Conservation (phyloP, 2,113 vertebrate genomes). For the Rhinoptilus africanus region DNA sequence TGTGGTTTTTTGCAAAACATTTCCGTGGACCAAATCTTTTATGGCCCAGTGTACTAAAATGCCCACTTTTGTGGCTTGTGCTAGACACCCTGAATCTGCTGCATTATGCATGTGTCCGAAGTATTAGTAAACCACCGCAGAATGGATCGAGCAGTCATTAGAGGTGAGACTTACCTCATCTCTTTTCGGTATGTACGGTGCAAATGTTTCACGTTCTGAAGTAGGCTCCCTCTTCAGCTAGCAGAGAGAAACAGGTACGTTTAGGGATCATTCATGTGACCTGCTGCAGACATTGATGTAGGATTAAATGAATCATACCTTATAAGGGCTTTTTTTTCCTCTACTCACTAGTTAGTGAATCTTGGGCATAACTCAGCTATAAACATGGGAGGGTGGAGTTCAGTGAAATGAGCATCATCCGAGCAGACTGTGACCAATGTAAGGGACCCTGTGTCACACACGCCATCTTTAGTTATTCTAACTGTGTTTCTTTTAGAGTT, state of each 20-base stretch:
- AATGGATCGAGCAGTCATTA: background rate
- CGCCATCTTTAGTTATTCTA: background rate
- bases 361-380: background rate
- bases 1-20: background rate
- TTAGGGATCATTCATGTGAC: background rate
- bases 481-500: background rate
- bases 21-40: slow-evolving; percentile 1
- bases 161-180: background rate
- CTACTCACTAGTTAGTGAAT: background rate
- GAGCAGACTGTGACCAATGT: background rate
- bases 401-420: background rate
- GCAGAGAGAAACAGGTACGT: background rate
- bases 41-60: background rate
- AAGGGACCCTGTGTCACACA: background rate
- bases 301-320: background rate
- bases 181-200: rapidly evolving
- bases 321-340: background rate
- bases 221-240: background rate
- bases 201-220: background rate
- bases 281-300: background rate
- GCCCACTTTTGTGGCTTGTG: background rate
- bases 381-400: background rate
- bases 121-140: background rate
- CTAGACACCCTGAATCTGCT: background rate
- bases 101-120: background rate